Conservation (phyloP, 2,888 invertebrate genomes). For the Artemia sinica region DNA sequence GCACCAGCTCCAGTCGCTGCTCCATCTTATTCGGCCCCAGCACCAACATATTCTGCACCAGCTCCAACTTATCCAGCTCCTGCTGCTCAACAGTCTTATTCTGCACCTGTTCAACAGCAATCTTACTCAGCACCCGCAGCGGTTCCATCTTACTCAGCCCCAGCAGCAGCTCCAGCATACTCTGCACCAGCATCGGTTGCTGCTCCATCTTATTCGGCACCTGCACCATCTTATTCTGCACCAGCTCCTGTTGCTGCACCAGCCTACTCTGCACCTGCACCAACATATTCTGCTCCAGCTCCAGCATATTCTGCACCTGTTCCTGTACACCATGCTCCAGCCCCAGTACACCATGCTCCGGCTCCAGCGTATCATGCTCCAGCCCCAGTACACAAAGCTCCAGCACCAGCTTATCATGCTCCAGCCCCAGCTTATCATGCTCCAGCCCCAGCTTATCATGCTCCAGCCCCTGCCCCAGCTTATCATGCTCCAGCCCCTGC, state of each 20-base stretch:
- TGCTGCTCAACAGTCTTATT: slow-evolving; percentile 5
- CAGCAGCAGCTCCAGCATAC: slow-evolving; percentile 14
- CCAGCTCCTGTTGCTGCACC: slow-evolving; percentile 11
- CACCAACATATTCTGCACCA: neutral
- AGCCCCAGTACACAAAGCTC: slow-evolving; percentile 6
- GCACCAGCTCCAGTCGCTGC: slow-evolving; percentile 8
- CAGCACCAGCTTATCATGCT: neutral
- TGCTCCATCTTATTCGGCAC: neutral
- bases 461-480: neutral
- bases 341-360: slow-evolving; percentile 17
- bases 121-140: slow-evolving; percentile 14
- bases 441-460: neutral
- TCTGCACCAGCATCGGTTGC: slow-evolving; percentile 13
- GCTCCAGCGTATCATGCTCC: neutral
- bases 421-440: neutral
- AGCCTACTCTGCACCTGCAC: neutral
- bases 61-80: neutral
- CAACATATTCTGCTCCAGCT: neutral
- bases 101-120: slow-evolving; percentile 14
- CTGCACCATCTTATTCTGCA: neutral
- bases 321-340: slow-evolving; percentile 17
- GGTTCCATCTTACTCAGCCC: neutral
- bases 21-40: neutral
- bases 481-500: neutral
- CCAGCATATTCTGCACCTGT: slow-evolving; percentile 18